Evolutionary conservation across 2,113 vertebrate genomes (phyloP), one percentile per base, ranked within the genome.

Genomic region (Galeopterus variegatus): DNA sequence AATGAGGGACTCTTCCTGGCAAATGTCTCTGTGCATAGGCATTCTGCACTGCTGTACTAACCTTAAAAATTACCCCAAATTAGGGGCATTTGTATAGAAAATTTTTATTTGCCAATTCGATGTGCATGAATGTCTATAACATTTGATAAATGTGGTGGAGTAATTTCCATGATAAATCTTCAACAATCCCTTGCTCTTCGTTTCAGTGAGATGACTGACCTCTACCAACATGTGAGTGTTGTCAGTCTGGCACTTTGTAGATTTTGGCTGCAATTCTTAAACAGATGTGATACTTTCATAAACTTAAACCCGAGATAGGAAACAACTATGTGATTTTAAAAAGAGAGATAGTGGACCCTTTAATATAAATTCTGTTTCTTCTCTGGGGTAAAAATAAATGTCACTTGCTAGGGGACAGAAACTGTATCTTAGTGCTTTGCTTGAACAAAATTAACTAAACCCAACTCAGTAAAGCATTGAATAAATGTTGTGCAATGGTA

Each of bases 361-460:
- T 83, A 18, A 50, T 36, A 12, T 76, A 94, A 83, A 84, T 77
- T 75, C 50, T 54, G 12, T 92, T 91, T 84, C 41, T 50, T 79
- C 23, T 56, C 36, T 60, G 33, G 8, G 14, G 2, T 50, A 24
- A 73, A 72, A 67, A 41, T 28, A 28, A 31, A 50, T 12, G 41
- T 21, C 11, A 69, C 31, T 56, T 81, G 64, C 31, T 81, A 60
- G 54, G 70, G 48, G 17, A 45, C 17, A 31, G 14, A 80, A 87
- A 75, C 17, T 58, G 2, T 62, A 83, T 67, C 17, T 23, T 77
- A 77, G 69, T 65, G 3, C 28, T 76, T 41, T 87, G 45, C 26
- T 86, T 93, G 26, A 90, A 82, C n/a, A 77, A 70, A 79, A 45
- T 72, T 65, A 72, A 64, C 33, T 77, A 93, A 87, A 64, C 45